Evolutionary conservation across 64 coral and sea anemone genomes (phyloP).

Genomic region (Dendronephthya gigantea): DNA sequence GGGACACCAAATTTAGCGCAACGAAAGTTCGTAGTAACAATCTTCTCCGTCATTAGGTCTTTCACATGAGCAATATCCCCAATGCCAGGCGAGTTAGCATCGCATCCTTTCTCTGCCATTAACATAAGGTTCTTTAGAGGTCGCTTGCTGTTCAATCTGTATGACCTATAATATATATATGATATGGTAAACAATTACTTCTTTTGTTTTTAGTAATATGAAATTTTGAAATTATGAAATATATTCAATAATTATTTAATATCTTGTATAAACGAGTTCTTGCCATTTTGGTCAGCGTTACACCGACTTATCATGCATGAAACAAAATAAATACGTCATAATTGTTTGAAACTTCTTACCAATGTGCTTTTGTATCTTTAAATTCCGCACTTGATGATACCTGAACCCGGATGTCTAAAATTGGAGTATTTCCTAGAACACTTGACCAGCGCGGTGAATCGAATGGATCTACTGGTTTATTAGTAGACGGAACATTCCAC

Average conservation of each 20-base stretch:
- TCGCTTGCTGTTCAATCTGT: not conserved
- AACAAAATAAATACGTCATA: too few relatives aligned
- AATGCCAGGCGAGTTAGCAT: not conserved
- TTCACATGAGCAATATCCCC: not conserved
- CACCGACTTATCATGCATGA: too few relatives aligned
- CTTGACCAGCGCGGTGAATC: not conserved
- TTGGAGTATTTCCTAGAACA: not conserved
- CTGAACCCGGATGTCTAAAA: not conserved
- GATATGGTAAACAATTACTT: too few relatives aligned
- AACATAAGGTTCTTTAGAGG: not conserved
- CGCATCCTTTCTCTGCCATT: not conserved
- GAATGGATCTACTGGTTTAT: not conserved
- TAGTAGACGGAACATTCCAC: not conserved
- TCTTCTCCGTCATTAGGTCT: not conserved
- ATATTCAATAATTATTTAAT: too few relatives aligned
- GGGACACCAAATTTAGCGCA: not conserved
- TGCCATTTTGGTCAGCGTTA: too few relatives aligned
- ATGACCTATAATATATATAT: too few relatives aligned
- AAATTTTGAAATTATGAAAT: too few relatives aligned
- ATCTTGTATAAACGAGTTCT: too few relatives aligned
- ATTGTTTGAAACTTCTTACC: too few relatives aligned
- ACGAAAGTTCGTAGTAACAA: not conserved
- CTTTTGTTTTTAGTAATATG: too few relatives aligned
- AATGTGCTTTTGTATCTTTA: not conserved
- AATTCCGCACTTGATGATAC: not conserved